Base-by-base conservation (phyloP, 2,888 invertebrate species). In the Metacarcinus magister region DNA sequence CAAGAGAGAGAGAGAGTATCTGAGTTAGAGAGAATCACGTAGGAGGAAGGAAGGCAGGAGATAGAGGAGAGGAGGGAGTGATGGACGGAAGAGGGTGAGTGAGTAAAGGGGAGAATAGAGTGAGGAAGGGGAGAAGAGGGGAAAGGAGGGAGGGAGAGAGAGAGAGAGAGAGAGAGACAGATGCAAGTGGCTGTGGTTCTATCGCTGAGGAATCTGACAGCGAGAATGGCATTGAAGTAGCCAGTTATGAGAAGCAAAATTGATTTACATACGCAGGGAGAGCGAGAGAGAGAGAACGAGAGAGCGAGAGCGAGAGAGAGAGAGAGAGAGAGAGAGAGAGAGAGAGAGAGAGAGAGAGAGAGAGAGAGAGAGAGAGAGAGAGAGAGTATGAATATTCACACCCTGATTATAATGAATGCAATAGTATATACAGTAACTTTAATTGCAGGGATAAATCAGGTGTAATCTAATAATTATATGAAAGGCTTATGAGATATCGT, bases 231-330 rank as follows among this genome's bases (percentile, higher is more conserved):
- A 32, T 5, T 28, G 7, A 7, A 32, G 82, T 32, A 82, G 82
- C 82, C 82, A 67, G 82, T 82, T 82, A 82, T 82, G 82, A 82
- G 82, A 82, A 28, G 82, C 82, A 82, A 82, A 82, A 82, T 82
- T 82, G 82, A 82, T 82, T 82, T 82, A 82, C 82, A 82, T 82
- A 32, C 32, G 10, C 32, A 82, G 2, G 5, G 19, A 28, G 82
- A 82, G 67, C 5, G 82, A 82, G 82, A 82, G 82, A 82, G 82
- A 82, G 82, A 82, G 82, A 82, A 32, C 28, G 82, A 82, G 82
- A 82, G 82, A 82, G 82, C 28, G 82, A 82, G 82, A 82, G 82
- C 28, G 82, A 82, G 82, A 82, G 82, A 82, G 82, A 82, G 82
- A 82, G 82, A 82, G 82, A 82, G 82, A 82, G 82, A n/a, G 23